phyloP scores from a whole-genome alignment of 2,888 invertebrate species.

The Sphaerophoria rueppellii region DNA sequence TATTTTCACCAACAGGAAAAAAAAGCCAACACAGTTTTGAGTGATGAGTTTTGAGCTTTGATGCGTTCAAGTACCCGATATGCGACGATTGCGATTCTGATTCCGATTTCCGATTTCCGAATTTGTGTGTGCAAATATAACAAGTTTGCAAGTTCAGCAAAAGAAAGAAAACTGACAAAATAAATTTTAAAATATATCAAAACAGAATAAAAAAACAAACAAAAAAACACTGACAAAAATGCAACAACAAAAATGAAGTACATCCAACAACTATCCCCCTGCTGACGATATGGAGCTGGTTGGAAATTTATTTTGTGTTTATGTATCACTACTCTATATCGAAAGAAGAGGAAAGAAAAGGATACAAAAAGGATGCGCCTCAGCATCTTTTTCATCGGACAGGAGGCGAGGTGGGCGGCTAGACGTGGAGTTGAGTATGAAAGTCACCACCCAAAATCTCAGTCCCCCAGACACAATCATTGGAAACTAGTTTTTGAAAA shows the following conservation, averaged over 20 bases:
- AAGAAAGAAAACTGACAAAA: constrained; percentile 47
- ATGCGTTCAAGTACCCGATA: constrained; percentile 64
- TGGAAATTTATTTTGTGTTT: constrained; percentile 52
- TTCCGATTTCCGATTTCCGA: constrained; percentile 12
- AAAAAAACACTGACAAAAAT: constrained; percentile 33
- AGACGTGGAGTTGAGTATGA: constrained; percentile 10
- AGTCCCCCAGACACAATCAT: constrained; percentile 62
- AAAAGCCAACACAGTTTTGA: background rate
- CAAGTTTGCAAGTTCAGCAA: constrained; percentile 72
- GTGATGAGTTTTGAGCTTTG: constrained; percentile 17
- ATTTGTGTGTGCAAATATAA: constrained; percentile 63
- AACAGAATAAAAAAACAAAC: constrained; percentile 23
- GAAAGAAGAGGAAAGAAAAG: constrained; percentile 52
- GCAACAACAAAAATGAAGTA: constrained; percentile 64
- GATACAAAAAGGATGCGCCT: constrained; percentile 63
- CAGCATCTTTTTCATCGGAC: constrained; percentile 8
- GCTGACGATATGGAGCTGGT: constrained; percentile 2
- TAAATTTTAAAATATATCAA: constrained; percentile 40
- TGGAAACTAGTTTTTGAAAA: constrained; percentile 67
- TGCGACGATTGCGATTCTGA: constrained; percentile 23
- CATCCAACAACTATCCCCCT: constrained; percentile 44
- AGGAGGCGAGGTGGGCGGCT: background rate
- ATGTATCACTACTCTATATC: constrained; percentile 39
- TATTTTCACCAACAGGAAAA: constrained; percentile 31
- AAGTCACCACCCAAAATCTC: constrained; percentile 52